Conservation (phyloP, 2,113 vertebrate species). For the Globicephala melas region DNA sequence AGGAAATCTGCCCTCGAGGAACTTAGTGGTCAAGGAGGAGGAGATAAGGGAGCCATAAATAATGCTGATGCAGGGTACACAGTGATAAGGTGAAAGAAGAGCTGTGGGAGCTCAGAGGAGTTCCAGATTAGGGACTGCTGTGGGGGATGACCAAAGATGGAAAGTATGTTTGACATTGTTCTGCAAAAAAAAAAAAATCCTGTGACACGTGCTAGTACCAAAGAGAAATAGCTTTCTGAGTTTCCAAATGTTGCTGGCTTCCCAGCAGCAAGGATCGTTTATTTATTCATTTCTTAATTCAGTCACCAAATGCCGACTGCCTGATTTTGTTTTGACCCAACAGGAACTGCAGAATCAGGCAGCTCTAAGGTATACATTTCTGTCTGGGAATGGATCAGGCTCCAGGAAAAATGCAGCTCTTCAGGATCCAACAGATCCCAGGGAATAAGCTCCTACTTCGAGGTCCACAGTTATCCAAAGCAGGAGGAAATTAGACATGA, state of each 20-base stretch:
- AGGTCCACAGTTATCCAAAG: not conserved
- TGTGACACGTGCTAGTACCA: not conserved
- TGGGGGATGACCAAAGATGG: not conserved
- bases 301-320: not conserved
- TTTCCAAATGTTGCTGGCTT: not conserved
- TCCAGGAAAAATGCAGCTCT: not conserved
- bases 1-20: not conserved
- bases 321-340: not conserved
- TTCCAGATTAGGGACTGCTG: not conserved
- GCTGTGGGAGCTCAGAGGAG: not conserved
- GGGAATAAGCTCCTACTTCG: not conserved
- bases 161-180: not conserved
- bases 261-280: not conserved
- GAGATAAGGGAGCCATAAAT: not conserved
- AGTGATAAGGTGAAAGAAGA: not conserved
- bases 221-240: not conserved
- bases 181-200: not conserved
- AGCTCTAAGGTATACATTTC: not conserved
- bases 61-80: not conserved
- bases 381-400: not conserved
- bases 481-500: not conserved
- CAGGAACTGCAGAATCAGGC: not conserved
- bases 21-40: not conserved
- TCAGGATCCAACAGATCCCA: not conserved
- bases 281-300: not conserved